Evolutionary conservation across 2,797 vertebrate genomes (phyloP), one percentile per base, ranked within the genome.

Genomic region (Pangasius mekongensis): DNA sequence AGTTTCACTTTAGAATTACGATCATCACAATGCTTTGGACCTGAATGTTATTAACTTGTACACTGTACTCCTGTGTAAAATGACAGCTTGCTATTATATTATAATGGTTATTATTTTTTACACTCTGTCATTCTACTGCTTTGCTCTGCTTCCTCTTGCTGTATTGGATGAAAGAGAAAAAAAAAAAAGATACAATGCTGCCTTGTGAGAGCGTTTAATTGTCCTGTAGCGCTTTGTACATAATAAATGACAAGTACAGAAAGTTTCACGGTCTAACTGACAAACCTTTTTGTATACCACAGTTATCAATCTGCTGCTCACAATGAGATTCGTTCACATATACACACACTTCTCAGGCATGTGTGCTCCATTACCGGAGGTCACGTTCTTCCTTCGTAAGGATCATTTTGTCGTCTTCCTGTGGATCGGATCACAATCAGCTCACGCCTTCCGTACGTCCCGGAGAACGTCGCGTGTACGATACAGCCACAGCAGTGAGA

Each of bases 141-240:
- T 90, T 58, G 85, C 83, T 89, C 66, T 86, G 86, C 88, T 86
- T 87, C 52, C 86, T 73, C 64, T 54, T 86, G 90, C 86, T 88
- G 78, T 78, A 87, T 78, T 86, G 33, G 89, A 89, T 80, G 67
- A 89, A 83, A 71, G 30, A 60, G 43, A 56, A 16, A 49, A 84
- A 88, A 74, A 89, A 71, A 30, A 66, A 81, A 84, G 54, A 84
- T 74, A 86, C 89, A 71, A 36, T 84, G 90, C 88, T 92, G 91
- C 92, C 88, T 90, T 90, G 90, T 91, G 86, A 89, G 89, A 90
- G 90, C 87, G 36, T 92, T 90, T 87, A 92, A 90, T 96, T 96
- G 96, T 97, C 97, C 96, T 97, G 96, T 97, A 97, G 96, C 96
- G 87, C 96, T 97, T 96, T 97, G 97, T 97, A 97, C 94, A 97